These are phyloP conservation scores for Saccopteryx bilineata DNA, from an alignment of 2,113 vertebrate species.

Conservation along the genomic window DNA sequence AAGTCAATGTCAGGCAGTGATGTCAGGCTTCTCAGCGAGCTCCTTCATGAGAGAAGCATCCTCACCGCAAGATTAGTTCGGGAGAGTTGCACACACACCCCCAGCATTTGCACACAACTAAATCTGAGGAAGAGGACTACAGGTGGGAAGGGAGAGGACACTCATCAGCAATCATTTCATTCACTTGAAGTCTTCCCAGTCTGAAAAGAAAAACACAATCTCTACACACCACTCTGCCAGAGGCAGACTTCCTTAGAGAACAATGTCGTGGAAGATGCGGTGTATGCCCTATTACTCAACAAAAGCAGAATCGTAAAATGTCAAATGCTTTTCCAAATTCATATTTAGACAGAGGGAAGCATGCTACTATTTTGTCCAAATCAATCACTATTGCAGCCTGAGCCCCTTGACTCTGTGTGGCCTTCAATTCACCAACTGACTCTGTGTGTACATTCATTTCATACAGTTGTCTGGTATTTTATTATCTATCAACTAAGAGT, in stretches of 20 bases:
- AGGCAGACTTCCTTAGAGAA: neutral
- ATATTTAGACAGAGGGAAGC: neutral
- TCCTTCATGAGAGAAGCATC: neutral
- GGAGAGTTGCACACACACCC: too few relatives aligned
- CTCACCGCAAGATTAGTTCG: neutral
- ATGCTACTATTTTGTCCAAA: neutral
- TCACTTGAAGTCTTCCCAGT: neutral
- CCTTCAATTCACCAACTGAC: neutral
- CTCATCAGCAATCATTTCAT: neutral
- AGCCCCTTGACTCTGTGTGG: neutral
- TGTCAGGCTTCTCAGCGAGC: neutral
- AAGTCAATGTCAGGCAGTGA: neutral
- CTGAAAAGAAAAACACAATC: neutral
- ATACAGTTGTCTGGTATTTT: neutral
- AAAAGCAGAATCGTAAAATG: neutral
- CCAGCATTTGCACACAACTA: neutral
- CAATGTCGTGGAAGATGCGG: neutral
- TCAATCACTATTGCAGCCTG: neutral
- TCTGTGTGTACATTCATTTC: neutral
- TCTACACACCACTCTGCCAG: neutral
- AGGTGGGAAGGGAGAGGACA: neutral
- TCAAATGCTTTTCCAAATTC: neutral
- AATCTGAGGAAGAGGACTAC: neutral
- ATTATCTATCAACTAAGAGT: neutral
- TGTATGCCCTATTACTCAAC: neutral